Conservation (phyloP, 37 sponge, comb jelly and placozoan genomes). For the Petrosia ficiformis region DNA sequence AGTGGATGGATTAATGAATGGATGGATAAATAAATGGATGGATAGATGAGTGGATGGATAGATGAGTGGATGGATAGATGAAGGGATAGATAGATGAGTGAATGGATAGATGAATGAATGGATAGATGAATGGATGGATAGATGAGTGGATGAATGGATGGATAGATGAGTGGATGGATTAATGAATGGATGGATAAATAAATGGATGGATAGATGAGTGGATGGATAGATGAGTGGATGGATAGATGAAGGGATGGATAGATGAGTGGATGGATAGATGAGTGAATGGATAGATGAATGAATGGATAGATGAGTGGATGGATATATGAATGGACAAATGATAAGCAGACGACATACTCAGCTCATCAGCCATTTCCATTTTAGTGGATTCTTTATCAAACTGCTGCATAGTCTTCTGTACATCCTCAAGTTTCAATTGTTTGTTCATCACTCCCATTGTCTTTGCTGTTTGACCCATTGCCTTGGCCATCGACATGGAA, state of each 20-base stretch:
- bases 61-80: too few species aligned
- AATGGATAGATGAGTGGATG: not conserved
- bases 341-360: constrained; percentile 64
- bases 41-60: too few species aligned
- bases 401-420: constrained; percentile 85
- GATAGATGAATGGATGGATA: not conserved
- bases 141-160: not conserved
- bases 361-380: constrained; percentile 97
- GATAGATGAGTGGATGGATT: not conserved
- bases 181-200: too few species aligned
- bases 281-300: not conserved
- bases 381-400: constrained; percentile 92
- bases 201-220: too few species aligned
- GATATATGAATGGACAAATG: not conserved
- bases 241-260: too few species aligned
- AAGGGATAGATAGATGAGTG: too few species aligned
- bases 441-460: constrained; percentile 89
- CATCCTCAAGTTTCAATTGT: constrained; percentile 80
- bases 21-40: not conserved
- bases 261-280: too few species aligned
- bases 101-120: too few species aligned
- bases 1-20: not conserved
- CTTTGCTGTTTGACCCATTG: constrained; percentile 83
- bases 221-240: too few species aligned
- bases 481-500: constrained; percentile 68